Conservation (phyloP, 2,888 invertebrate species). For the Kryphioiulus occultus region DNA sequence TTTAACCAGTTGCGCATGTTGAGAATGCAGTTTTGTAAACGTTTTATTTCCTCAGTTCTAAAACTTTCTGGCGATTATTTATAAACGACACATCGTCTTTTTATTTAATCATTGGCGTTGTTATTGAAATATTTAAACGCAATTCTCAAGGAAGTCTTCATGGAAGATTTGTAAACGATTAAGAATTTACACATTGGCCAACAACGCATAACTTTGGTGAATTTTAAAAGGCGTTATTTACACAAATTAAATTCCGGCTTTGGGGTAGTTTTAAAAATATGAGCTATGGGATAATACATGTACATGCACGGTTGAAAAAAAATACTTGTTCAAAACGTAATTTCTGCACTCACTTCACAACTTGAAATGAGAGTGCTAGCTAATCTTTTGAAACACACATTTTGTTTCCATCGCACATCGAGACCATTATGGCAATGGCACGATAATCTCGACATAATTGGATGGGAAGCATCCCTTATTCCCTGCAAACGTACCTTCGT, state of each 20-base stretch:
- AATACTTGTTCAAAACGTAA: neutral
- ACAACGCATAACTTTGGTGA: neutral
- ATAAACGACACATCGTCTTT: neutral
- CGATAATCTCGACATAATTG: constrained; percentile 94
- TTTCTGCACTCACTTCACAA: neutral
- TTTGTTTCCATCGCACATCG: neutral
- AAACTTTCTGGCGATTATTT: neutral
- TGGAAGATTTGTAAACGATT: neutral
- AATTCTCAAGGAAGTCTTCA: neutral
- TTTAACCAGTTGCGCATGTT: neutral
- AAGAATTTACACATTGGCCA: neutral
- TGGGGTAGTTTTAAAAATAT: neutral
- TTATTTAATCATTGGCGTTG: neutral
- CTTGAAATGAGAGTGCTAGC: neutral
- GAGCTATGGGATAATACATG: neutral
- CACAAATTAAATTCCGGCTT: neutral
- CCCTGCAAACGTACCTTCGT: constrained; percentile 90
- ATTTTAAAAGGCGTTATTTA: neutral
- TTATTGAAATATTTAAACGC: neutral
- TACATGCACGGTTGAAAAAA: neutral
- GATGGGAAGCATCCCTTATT: constrained; percentile 97
- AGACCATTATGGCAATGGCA: constrained; percentile 78
- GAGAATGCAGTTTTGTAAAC: neutral
- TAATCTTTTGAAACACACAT: neutral
- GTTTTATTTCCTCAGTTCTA: neutral